Evolutionary conservation across 2,888 invertebrate genomes (phyloP), one percentile per base, ranked within the genome.

Genomic region (Encarsia formosa): DNA sequence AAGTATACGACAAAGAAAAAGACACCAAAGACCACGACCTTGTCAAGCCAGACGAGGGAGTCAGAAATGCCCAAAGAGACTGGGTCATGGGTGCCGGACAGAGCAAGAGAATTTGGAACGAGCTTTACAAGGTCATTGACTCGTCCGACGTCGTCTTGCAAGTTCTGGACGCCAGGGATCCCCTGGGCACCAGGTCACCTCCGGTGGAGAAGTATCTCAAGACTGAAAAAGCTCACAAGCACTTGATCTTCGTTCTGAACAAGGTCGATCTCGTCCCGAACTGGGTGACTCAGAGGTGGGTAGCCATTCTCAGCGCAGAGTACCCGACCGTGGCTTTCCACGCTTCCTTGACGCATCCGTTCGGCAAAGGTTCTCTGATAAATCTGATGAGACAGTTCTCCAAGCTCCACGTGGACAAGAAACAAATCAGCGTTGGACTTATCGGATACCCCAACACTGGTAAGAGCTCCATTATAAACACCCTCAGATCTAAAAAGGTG

Each of bases 371-470:
- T 15, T 91, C 97, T 0, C 79, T 99, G 5, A 98, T 99, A 49
- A 96, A 95, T 76, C 78, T 99, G 26, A 78, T 99, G 35, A 81
- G 99, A 19, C 99, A 99, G 72, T 91, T 99, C 77, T 90, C 85
- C 1, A 96, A 96, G 75, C 78, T 99, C 13, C 99, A 99, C 68
- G 79, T 87, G 53, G 98, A 99, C 70, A 95, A 95, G 70, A 96
- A 96, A 68, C 98, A 99, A 78, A 99, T 99, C 54, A 96, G 95
- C 71, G 94, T 99, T 42, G 99, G 99, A 1, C 89, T 99, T 62
- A 95, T 99, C 70, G 99, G 99, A 0, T 99, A 98, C 74, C 99
- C 99, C 2, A 99, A 99, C 78, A 93, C 93, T 4, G 99, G 99
- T 0, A 99, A 99, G 76, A 97, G 96, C 57, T 98, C 98, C 1